Evolutionary conservation across 2,888 invertebrate species (phyloP).

Genomic region (Drosophila testacea): DNA sequence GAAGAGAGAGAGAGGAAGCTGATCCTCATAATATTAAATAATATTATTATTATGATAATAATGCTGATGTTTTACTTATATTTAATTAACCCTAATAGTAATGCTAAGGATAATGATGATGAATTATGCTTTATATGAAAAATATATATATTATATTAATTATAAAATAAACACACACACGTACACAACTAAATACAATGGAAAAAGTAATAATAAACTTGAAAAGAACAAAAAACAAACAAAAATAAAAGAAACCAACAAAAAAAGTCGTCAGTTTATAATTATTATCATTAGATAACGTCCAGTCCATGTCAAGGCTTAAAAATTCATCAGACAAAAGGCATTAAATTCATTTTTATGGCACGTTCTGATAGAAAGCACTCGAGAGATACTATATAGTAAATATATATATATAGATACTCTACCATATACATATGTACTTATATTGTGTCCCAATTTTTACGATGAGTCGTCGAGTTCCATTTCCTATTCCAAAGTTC

Average conservation of each 20-base stretch:
- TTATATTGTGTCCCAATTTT: conserved; percentile 41
- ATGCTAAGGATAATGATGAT: conserved; percentile 42
- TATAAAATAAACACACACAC: conserved; percentile 18
- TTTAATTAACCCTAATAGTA: conserved; percentile 39
- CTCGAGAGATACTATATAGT: conserved; percentile 17
- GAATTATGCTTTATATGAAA: conserved; percentile 58
- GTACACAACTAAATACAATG: conserved; percentile 15
- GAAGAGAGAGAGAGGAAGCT: conserved; percentile 11
- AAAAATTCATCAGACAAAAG: conserved; percentile 46
- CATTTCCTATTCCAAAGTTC: conserved; percentile 57
- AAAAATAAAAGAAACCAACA: conserved; percentile 4
- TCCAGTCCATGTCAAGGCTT: conserved; percentile 34
- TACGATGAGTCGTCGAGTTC: conserved; percentile 30
- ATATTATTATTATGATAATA: conserved; percentile 37
- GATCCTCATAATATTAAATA: conserved; percentile 30
- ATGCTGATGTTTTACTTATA: conserved; percentile 50
- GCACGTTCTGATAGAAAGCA: conserved; percentile 17
- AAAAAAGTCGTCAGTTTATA: conserved; percentile 13
- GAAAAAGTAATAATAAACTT: conserved; percentile 36
- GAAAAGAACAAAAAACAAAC: conserved; percentile 18
- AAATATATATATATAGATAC: background rate
- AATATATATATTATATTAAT: conserved; percentile 37
- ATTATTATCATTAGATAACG: conserved; percentile 41
- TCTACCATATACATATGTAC: background rate
- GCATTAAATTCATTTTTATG: conserved; percentile 35